Conservation (phyloP, 2,888 invertebrate genomes). For the Eupithecia subfuscata region DNA sequence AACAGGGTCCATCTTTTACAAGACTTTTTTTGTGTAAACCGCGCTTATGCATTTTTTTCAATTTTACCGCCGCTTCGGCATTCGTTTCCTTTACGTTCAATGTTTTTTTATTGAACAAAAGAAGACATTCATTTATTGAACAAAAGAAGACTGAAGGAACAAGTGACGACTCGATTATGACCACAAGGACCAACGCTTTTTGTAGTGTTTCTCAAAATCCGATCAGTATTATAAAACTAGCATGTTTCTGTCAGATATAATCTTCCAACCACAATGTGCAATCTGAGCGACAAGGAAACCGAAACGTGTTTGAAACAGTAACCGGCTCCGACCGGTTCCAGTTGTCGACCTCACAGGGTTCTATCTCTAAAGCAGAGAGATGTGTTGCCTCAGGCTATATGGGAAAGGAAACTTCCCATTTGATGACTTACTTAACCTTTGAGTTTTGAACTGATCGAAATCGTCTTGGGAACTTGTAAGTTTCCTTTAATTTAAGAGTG, state of each 20-base stretch:
- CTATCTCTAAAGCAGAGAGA: slow-evolving; percentile 4
- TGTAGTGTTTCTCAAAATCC: neutral
- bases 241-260: neutral
- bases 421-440: neutral
- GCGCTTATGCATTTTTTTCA: neutral
- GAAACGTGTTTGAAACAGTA: slow-evolving; percentile 28
- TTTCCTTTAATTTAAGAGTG: neutral
- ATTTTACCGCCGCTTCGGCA: neutral
- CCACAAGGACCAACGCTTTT: neutral
- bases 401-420: slow-evolving; percentile 4
- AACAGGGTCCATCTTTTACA: neutral
- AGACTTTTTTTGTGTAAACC: neutral
- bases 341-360: slow-evolving; percentile 6
- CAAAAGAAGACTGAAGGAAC: neutral
- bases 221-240: neutral
- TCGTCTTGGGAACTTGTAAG: neutral
- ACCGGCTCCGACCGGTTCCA: slow-evolving; percentile 24
- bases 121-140: neutral
- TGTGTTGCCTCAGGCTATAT: neutral
- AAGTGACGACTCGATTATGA: neutral
- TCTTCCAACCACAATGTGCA: neutral
- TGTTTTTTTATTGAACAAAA: too few species aligned
- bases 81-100: neutral
- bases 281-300: slow-evolving; percentile 14
- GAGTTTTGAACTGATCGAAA: neutral